Evolutionary conservation across 2,113 vertebrate genomes (phyloP).

Genomic region (Sciurus niger): DNA sequence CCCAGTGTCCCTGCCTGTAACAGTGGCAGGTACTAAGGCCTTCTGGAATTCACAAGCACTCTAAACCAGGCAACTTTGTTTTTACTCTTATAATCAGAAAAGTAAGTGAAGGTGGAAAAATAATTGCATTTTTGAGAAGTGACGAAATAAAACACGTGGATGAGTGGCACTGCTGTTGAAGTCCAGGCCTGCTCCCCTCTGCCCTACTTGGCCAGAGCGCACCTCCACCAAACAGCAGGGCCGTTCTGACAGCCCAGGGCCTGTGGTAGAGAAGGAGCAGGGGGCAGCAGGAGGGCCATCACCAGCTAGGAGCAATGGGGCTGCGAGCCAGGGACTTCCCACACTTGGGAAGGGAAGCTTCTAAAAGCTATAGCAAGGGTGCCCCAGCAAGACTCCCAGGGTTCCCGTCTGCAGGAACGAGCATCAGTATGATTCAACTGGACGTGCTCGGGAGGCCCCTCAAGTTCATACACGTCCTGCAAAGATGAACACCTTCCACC

Average conservation of each 20-base stretch:
- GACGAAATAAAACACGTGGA: background rate
- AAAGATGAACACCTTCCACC: background rate
- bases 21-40: fast-evolving
- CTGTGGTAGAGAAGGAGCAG: background rate
- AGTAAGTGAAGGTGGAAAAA: background rate
- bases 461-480: background rate
- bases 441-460: background rate
- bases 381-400: fast-evolving
- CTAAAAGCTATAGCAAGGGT: background rate
- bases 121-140: background rate
- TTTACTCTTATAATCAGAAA: background rate
- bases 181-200: background rate
- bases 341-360: background rate
- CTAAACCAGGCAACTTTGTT: background rate
- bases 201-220: no score
- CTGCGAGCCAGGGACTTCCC: background rate
- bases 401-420: background rate
- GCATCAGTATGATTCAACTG: background rate
- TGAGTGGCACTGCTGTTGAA: background rate
- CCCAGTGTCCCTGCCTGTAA: background rate
- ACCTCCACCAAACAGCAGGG: no score
- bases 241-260: fast-evolving
- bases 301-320: background rate
- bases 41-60: background rate
- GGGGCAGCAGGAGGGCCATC: background rate